Evolutionary conservation across 2,888 invertebrate species (phyloP).

Genomic region (Pilophorus perplexus): DNA sequence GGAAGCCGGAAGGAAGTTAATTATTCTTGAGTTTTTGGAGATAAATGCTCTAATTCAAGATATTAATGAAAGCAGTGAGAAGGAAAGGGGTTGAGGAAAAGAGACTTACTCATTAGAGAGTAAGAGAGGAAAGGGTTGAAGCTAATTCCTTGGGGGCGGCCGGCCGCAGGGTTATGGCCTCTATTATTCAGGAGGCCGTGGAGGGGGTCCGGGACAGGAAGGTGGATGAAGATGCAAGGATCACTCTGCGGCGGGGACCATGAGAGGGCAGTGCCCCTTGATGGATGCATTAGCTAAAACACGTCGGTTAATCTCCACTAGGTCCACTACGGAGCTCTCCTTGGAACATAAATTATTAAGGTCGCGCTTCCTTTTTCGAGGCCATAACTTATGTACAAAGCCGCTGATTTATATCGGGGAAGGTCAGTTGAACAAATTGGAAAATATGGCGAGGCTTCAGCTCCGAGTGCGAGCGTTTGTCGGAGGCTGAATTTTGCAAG

Average conservation of each 20-base stretch:
- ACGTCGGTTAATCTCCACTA: slow-evolving; percentile 29
- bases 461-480: no score
- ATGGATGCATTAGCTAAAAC: slow-evolving; percentile 33
- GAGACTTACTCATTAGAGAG: slow-evolving; percentile 5
- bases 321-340: not conserved
- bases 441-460: no score
- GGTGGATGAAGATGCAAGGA: slow-evolving; percentile 25
- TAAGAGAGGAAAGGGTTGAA: slow-evolving; percentile 13
- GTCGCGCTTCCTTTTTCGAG: not conserved
- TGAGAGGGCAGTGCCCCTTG: no score
- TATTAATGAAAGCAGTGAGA: slow-evolving; percentile 26
- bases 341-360: slow-evolving; percentile 13
- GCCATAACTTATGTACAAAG: not conserved
- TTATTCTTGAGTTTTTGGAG: slow-evolving; percentile 37
- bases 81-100: slow-evolving; percentile 11
- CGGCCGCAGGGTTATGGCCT: slow-evolving; percentile 37
- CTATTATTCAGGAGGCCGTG: slow-evolving; percentile 31
- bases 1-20: slow-evolving; percentile 21
- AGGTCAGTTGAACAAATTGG: no score
- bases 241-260: not conserved
- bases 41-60: slow-evolving; percentile 35
- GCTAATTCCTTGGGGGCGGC: slow-evolving; percentile 26
- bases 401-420: not conserved
- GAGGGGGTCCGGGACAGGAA: slow-evolving; percentile 4
- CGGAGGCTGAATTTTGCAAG: no score